Evolutionary conservation across 2,113 vertebrate genomes (phyloP).

Genomic region (Cheirogaleus medius): DNA sequence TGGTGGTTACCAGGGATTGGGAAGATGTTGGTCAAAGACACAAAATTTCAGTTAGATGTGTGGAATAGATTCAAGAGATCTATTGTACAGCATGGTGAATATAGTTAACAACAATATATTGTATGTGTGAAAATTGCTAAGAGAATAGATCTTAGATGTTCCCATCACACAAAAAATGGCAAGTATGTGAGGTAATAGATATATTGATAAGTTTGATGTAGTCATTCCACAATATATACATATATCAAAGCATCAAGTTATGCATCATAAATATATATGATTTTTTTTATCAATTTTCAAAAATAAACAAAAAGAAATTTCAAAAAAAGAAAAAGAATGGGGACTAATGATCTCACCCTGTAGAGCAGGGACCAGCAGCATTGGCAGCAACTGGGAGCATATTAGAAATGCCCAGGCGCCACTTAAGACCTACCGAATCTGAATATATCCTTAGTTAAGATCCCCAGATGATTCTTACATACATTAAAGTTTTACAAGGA

Average conservation of each 20-base stretch:
- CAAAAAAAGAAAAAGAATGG: background rate
- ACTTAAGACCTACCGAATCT: background rate
- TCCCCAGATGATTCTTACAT: background rate
- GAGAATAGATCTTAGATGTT: background rate
- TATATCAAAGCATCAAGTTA: background rate
- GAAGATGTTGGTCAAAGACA: background rate
- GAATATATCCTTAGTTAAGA: background rate
- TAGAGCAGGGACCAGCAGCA: background rate
- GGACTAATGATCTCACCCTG: background rate
- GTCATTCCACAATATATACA: background rate
- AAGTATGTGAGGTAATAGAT: background rate
- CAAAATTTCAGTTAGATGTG: background rate
- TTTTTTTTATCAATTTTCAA: background rate
- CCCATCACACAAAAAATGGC: background rate
- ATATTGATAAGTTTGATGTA: background rate
- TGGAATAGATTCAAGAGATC: background rate
- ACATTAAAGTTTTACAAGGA: background rate
- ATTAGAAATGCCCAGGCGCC: background rate
- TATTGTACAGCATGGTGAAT: background rate
- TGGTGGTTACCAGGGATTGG: background rate
- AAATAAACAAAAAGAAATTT: background rate
- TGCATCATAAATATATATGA: background rate
- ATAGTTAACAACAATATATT: background rate
- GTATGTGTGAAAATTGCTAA: background rate
- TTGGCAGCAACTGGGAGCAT: background rate